Conservation (phyloP, 2,113 vertebrate species). For the Corydoras maculifer region DNA sequence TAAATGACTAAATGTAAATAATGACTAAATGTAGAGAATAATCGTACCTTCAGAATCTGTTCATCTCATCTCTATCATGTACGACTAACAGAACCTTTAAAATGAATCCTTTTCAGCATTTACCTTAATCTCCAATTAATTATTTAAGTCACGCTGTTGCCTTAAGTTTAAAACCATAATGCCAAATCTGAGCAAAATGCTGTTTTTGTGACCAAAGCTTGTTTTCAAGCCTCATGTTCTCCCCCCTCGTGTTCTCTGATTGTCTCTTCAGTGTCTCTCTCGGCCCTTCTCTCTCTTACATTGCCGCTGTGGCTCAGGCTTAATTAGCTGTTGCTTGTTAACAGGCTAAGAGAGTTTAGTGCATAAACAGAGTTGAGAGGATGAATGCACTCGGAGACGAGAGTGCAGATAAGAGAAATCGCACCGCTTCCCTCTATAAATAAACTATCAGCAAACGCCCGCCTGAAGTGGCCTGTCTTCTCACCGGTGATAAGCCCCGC, state of each 20-base stretch:
- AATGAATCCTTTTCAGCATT: too few relatives aligned
- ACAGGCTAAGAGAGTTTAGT: constrained; percentile 41
- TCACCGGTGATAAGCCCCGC: constrained; percentile 31
- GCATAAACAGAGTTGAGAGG: constrained; percentile 41
- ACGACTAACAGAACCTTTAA: too few relatives aligned
- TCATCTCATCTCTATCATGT: too few relatives aligned
- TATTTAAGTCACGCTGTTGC: too few relatives aligned
- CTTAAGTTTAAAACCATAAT: too few relatives aligned
- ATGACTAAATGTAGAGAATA: too few relatives aligned
- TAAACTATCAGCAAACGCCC: constrained; percentile 42
- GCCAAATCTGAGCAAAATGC: too few relatives aligned
- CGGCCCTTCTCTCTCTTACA: constrained; percentile 22
- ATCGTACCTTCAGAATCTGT: too few relatives aligned
- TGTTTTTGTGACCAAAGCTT: too few relatives aligned
- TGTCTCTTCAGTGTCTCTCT: constrained; percentile 29
- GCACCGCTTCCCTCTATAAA: constrained; percentile 39
- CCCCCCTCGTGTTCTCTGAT: background rate
- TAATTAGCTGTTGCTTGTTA: constrained; percentile 48
- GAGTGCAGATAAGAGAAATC: constrained; percentile 39
- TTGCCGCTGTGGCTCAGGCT: constrained; percentile 37
- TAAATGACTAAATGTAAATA: too few relatives aligned
- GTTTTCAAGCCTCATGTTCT: too few relatives aligned
- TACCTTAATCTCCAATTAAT: too few relatives aligned
- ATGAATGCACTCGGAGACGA: constrained; percentile 34
- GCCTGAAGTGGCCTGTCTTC: constrained; percentile 39